A percentile compares a stretch with the other conserved stretches of the same genome.
These are phyloP conservation scores for Copsychus sechellarum DNA, from an alignment of 2,113 vertebrate species.

Conservation along the genomic window DNA sequence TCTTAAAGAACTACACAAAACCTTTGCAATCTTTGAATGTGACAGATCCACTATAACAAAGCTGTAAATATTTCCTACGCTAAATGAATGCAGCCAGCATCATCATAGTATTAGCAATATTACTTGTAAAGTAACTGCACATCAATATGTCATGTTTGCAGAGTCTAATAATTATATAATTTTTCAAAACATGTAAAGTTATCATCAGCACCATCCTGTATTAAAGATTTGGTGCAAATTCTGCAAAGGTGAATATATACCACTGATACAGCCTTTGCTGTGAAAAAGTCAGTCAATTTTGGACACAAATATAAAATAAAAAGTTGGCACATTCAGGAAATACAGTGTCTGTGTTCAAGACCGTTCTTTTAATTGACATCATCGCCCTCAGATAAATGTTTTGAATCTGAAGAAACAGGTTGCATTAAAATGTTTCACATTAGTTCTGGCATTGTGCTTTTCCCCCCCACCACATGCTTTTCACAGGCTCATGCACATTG, in stretches of 20 bases:
- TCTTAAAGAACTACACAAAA: conserved; percentile 75
- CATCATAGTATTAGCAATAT: conserved; percentile 72
- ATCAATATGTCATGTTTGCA: conserved; percentile 73
- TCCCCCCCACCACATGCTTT: conserved; percentile 59
- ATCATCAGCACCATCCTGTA: conserved; percentile 74
- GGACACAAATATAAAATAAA: conserved; percentile 65
- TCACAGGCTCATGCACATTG: conserved; percentile 47
- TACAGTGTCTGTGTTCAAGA: conserved; percentile 65
- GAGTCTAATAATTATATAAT: conserved; percentile 64
- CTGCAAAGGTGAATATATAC: conserved; percentile 78
- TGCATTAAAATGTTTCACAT: conserved; percentile 55
- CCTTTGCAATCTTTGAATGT: conserved; percentile 68
- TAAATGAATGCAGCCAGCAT: conserved; percentile 79
- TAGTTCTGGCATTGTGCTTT: conserved; percentile 78
- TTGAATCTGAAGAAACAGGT: conserved; percentile 56
- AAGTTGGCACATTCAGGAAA: conserved; percentile 80
- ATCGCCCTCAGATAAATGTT: conserved; percentile 33
- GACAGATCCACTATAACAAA: conserved; percentile 75
- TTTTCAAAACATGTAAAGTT: conserved; percentile 69
- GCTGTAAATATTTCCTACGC: conserved; percentile 74
- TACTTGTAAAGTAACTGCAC: conserved; percentile 77
- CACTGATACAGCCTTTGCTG: conserved; percentile 72
- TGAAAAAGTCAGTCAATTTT: conserved; percentile 53
- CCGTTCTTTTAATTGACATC: conserved; percentile 39
- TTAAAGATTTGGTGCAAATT: conserved; percentile 76